phyloP scores from a whole-genome alignment of 2,888 invertebrate species.

The Hedya salicella region DNA sequence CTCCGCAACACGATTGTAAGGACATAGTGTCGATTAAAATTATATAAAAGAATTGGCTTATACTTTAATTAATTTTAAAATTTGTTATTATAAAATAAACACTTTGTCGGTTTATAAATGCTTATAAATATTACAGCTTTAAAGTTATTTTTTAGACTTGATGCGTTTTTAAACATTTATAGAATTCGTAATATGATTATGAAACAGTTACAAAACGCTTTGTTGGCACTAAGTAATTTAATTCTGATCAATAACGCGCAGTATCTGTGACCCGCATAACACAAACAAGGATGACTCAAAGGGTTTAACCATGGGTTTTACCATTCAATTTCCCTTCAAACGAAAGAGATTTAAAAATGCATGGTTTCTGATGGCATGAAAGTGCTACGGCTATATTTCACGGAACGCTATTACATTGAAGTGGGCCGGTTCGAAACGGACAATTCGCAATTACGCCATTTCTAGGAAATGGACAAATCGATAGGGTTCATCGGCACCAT shows the following conservation, averaged over 20 bases:
- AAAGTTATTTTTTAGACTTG: no score
- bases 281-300: slow-evolving; percentile 17
- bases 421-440: slow-evolving; percentile 43
- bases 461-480: slow-evolving; percentile 77
- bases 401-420: slow-evolving; percentile 31
- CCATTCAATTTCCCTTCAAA: slow-evolving; percentile 26
- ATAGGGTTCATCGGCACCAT: slow-evolving; percentile 83
- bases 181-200: no score
- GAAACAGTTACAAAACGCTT: background rate
- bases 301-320: slow-evolving; percentile 26
- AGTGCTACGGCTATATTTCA: slow-evolving; percentile 33
- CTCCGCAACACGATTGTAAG: no score
- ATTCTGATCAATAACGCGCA: background rate
- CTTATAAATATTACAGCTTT: no score
- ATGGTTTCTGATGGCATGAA: slow-evolving; percentile 33
- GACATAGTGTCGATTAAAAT: no score
- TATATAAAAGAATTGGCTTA: no score
- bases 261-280: slow-evolving; percentile 8
- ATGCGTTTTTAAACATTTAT: no score
- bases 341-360: slow-evolving; percentile 33
- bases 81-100: no score
- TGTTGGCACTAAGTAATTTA: background rate
- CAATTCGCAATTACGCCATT: slow-evolving; percentile 76
- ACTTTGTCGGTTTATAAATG: no score
- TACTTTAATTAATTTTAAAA: no score